Percentiles rank a stretch among this genome's conserved stretches.
Conservation (phyloP, 2,113 vertebrate genomes). For the Nematolebias whitei region DNA sequence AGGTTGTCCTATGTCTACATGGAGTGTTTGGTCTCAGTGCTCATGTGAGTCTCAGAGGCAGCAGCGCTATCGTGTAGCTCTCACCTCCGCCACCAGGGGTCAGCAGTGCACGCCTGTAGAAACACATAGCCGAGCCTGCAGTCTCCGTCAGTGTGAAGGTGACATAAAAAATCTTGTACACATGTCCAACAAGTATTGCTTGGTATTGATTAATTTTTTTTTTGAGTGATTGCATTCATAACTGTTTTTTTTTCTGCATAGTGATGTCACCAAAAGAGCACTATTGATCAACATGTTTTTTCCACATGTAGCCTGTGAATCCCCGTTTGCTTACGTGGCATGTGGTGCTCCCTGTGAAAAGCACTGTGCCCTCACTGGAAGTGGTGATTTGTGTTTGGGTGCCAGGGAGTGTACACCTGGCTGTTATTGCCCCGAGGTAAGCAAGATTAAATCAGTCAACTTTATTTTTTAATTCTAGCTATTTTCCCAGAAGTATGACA, state of each 20-base stretch:
- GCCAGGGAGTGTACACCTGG: constrained; percentile 80
- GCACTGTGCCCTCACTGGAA: constrained; percentile 79
- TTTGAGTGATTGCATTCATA: neutral
- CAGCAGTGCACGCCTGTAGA: constrained; percentile 80
- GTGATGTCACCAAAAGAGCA: neutral
- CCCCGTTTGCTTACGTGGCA: constrained; percentile 80
- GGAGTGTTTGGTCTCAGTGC: constrained; percentile 83
- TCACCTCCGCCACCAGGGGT: constrained; percentile 63
- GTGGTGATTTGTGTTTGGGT: constrained; percentile 68
- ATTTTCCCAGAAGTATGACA: neutral
- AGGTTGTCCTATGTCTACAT: constrained; percentile 82
- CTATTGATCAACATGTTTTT: neutral
- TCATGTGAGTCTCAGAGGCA: constrained; percentile 79
- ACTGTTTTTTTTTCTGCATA: neutral
- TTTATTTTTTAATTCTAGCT: too few relatives aligned
- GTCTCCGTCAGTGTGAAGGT: constrained; percentile 76
- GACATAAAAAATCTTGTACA: constrained; percentile 17
- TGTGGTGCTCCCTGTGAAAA: constrained; percentile 84
- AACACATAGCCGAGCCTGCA: constrained; percentile 74
- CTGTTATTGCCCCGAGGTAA: constrained; percentile 89
- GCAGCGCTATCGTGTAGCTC: constrained; percentile 81
- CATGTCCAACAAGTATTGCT: neutral
- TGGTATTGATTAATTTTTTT: neutral
- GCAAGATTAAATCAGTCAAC: neutral
- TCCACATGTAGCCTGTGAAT: constrained; percentile 67